Base-by-base conservation (phyloP, 2,113 vertebrate genomes). In the Furnarius figulus region DNA sequence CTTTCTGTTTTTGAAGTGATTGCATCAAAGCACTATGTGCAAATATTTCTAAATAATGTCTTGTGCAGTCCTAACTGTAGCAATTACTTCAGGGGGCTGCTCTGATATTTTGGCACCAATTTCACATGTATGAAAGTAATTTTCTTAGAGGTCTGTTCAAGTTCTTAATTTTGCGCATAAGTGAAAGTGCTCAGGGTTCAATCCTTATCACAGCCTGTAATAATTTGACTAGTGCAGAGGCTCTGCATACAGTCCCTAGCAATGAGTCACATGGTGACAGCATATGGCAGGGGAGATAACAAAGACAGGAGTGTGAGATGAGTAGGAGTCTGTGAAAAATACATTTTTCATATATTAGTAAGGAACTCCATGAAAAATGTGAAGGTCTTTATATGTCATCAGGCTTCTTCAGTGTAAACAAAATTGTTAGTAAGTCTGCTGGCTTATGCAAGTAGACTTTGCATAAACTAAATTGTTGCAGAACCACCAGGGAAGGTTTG, bases 301-400 rank as follows among this genome's bases (percentile, higher is more conserved):
- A 89, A 87, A 92, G 75, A 50, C 61, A 59, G 46, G 59, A 72
- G 62, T 65, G 61, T 67, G 82, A 96, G 56, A 47, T 95, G 83
- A 89, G 93, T 94, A 93, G 94, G 89, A 83, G 92, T 87, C 63
- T 85, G 76, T 95, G 94, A 94, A 90, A 97, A 96, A 88, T 73
- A 58, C 1, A 7, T 66, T 91, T 96, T 81, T 94, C 53, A 24
- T 88, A 67, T 1, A 21, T 93, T 90, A 65, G 39, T 67, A 71
- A 90, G 81, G 66, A 93, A 84, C 28, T 90, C 74, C 1, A 16
- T 80, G 52, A 95, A 89, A 95, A 89, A 88, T 83, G 17, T 67
- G 62, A 79, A 82, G 73, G 33, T 68, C 76, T 86, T 92, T 78
- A 3, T 65, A 37, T 86, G 65, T 91, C 75, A 77, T 65, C 70